These are phyloP conservation scores for Leptothorax acervorum DNA, from an alignment of 2,888 invertebrate species.

Conservation along the genomic window DNA sequence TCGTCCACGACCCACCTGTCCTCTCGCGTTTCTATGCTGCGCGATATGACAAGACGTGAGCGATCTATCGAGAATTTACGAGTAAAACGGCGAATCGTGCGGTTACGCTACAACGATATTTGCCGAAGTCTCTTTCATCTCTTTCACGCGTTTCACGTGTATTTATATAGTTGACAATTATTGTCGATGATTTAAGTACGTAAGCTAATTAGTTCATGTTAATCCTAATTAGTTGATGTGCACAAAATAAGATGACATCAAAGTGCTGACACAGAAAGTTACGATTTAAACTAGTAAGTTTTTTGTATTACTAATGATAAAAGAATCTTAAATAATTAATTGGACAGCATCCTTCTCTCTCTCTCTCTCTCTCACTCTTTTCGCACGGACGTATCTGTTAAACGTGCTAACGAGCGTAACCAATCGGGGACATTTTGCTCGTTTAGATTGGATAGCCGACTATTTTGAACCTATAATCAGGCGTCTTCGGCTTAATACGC, in stretches of 20 bases:
- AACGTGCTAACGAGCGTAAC: conserved; percentile 16
- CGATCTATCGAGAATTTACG: conserved; percentile 59
- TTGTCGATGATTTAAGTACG: neutral
- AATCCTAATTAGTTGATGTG: neutral
- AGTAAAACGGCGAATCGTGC: neutral
- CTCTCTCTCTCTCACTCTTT: neutral
- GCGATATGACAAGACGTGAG: conserved; percentile 74
- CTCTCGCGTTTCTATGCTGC: conserved; percentile 64
- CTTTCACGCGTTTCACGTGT: neutral
- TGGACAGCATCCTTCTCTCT: neutral
- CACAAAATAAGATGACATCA: neutral
- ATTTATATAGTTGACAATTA: neutral
- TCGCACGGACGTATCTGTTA: neutral
- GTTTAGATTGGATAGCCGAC: neutral
- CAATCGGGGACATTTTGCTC: conserved; percentile 21
- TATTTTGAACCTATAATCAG: neutral
- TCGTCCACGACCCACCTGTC: conserved; percentile 80
- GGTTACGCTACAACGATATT: neutral
- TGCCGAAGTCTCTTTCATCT: neutral
- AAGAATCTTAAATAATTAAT: conserved; percentile 26
- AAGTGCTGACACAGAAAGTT: neutral
- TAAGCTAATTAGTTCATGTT: neutral
- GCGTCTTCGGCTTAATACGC: neutral
- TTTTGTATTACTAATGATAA: neutral
- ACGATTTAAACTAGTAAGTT: neutral